phyloP scores from a whole-genome alignment of 2,113 vertebrate genomes.

The Xiphophorus couchianus region DNA sequence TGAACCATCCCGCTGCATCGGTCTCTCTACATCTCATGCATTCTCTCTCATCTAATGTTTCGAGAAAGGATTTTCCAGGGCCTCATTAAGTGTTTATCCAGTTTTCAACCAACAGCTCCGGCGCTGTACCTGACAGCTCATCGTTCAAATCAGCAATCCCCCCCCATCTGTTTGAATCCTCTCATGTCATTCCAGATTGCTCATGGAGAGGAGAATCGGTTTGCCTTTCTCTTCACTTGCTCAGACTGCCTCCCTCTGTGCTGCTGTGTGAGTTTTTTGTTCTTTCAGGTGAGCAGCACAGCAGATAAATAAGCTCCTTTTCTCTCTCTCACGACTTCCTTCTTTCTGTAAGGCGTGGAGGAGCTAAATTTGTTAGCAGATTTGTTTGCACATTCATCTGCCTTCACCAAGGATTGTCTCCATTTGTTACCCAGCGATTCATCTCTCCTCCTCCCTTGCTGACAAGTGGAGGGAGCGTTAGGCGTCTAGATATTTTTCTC shows the following conservation, averaged over 20 bases:
- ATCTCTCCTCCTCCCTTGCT: conserved; percentile 32
- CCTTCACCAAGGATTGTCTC: conserved; percentile 45
- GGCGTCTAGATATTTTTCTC: conserved; percentile 29
- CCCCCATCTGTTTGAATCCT: conserved; percentile 40
- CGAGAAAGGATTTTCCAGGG: conserved; percentile 5
- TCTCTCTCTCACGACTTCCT: not conserved
- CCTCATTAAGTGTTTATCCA: conserved; percentile 58
- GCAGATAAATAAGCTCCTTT: conserved; percentile 45
- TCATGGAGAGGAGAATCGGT: conserved; percentile 34
- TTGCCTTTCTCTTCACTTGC: conserved; percentile 11
- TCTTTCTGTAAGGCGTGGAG: conserved; percentile 16
- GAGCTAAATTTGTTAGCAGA: conserved; percentile 61
- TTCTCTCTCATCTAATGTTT: conserved; percentile 21
- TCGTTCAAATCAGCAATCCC: conserved; percentile 62
- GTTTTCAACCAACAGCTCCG: conserved; percentile 29
- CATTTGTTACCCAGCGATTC: conserved; percentile 48
- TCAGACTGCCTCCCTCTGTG: conserved; percentile 20
- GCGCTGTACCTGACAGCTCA: conserved; percentile 62
- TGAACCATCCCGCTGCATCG: conserved; percentile 16
- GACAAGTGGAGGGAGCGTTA: conserved; percentile 24
- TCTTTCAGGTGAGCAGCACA: conserved; percentile 48
- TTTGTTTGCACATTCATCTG: conserved; percentile 62
- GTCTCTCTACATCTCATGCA: conserved; percentile 25
- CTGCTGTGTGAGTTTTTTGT: conserved; percentile 22
- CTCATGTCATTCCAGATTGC: conserved; percentile 25